Evolutionary conservation across 35 echinoderm and acorn worm genomes (phyloP), one percentile per base, ranked within the genome.

Genomic region (Ophioderma brevispina): DNA sequence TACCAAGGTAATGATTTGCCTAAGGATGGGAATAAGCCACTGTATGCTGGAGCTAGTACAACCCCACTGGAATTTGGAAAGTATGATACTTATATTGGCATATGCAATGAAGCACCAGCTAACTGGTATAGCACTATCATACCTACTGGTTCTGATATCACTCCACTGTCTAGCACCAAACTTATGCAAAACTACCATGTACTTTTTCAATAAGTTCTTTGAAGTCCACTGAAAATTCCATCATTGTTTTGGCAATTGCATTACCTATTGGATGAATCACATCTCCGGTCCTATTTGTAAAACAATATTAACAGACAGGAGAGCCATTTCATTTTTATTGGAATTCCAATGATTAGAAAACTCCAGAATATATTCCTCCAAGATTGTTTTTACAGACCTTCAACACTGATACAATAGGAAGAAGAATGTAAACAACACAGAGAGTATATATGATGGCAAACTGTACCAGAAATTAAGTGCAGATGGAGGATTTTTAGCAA

Each of bases 371-470:
- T 94, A 13, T 87, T 86, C 64, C 78, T 40, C 1, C 88, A 82
- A 34, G 1, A 90, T 5, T 81, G 40, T 1, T 91, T 95, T 59
- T 82, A 49, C 82, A 31, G 79, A 91, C 40, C 21, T 95, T 25
- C 33, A 87, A 46, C 43, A 95, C 33, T 76, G 89, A 76, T 95
- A 87, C 75, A 52, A 75, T 3, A 42, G 76, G 25, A 95, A 91
- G 38, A 38, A 75, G 49, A 43, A 35, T 11, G 18, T 21, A 33
- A 78, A 42, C 38, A 95, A 95, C 38, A 91, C 86, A 32, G 92
- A 94, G 49, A 89, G 92, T 78, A 95, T 95, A 55, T 95, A 87
- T 95, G 93, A 92, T 95, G 93, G 88, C 0, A 23, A 76, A 0
- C 33, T 86, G 32, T 94, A 94, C 37, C 25, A 86, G 25, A 34